Base-by-base conservation (phyloP, 2,113 vertebrate genomes). In the Gymnocephalus cernua region DNA sequence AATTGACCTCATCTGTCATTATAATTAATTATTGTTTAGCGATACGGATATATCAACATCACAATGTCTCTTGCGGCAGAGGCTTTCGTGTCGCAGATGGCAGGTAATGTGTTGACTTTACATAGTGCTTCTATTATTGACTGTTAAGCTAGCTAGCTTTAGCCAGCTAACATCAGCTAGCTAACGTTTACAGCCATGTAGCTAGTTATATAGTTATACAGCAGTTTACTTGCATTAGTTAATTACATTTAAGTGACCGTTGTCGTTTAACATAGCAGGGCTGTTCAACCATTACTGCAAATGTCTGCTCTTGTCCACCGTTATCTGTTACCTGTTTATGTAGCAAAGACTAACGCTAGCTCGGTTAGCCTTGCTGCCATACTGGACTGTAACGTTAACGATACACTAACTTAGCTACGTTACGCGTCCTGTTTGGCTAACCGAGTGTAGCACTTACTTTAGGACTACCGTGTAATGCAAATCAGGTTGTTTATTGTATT, bases 41-140 rank as follows among this genome's bases (percentile, higher is more conserved):
- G 15, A 32, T 12, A 13, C 6, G 29, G 58, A 14, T 3, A 70
- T 19, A 1, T 11, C 3, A 19, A 1, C 29, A 10, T n/a, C 76
- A 48, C 23, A 12, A 96, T 96, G 95, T 95, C 95, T 88, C 95
- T 96, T 10, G 95, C 95, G 25, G 94, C 95, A 38, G 95, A 96
- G 83, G 95, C 95, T 0, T 96, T 95, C 74, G 93, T 95, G 77
- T 95, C 95, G 72, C 95, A 96, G 88, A 94, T 96, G 76, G 93
- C 95, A 89, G 95, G 95, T 95, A 92, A 93, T 0, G 47, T 48
- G 6, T 67, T 25, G 4, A 27, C 38, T 21, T 64, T 3, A 14
- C 0, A 2, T 6, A 0, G 6, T 6, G 35, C 4, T 6, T 57
- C 12, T 54, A 3, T 67, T n/a, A 13, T 4, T 38, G 25, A 69